These are phyloP conservation scores for Actinostola sp. DNA, from an alignment of 92 coral and sea anemone species.

Conservation along the genomic window DNA sequence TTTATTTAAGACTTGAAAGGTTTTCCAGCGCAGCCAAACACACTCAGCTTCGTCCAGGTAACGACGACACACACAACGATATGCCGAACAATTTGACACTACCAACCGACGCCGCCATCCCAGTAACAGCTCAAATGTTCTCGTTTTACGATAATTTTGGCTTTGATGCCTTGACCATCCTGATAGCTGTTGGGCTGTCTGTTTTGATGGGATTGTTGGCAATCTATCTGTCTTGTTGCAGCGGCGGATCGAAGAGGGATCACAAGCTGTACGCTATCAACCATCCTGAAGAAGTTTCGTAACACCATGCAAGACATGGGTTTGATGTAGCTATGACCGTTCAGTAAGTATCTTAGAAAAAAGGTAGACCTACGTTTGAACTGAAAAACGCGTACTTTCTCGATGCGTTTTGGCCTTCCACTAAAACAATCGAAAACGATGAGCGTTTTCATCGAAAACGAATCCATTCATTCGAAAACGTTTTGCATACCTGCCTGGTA, in stretches of 20 bases:
- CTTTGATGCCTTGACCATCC: not conserved
- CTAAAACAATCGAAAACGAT: too few relatives aligned
- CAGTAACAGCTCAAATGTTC: not conserved
- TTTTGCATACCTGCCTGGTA: too few relatives aligned
- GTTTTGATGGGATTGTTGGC: constrained; percentile 7
- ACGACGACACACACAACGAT: not conserved
- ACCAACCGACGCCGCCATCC: too few relatives aligned
- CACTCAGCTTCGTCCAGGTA: too few relatives aligned
- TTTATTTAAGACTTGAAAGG: not conserved
- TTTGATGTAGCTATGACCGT: constrained; percentile 11
- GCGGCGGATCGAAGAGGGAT: constrained; percentile 7
- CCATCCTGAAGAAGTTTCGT: constrained; percentile 37
- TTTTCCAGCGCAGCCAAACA: not conserved
- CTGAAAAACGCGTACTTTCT: too few relatives aligned
- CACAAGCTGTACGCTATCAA: constrained; percentile 34
- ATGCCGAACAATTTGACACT: too few relatives aligned
- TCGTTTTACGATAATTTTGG: not conserved
- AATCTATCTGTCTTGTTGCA: constrained; percentile 12
- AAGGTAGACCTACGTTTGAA: too few relatives aligned
- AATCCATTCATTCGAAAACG: too few relatives aligned
- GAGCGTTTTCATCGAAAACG: too few relatives aligned
- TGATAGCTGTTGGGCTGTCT: constrained; percentile 10
- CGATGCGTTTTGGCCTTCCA: too few relatives aligned
- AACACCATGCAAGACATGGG: constrained; percentile 37
- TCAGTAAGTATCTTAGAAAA: too few relatives aligned